Conservation (phyloP, 2,888 invertebrate species). For the Rhogogaster chlorosoma region DNA sequence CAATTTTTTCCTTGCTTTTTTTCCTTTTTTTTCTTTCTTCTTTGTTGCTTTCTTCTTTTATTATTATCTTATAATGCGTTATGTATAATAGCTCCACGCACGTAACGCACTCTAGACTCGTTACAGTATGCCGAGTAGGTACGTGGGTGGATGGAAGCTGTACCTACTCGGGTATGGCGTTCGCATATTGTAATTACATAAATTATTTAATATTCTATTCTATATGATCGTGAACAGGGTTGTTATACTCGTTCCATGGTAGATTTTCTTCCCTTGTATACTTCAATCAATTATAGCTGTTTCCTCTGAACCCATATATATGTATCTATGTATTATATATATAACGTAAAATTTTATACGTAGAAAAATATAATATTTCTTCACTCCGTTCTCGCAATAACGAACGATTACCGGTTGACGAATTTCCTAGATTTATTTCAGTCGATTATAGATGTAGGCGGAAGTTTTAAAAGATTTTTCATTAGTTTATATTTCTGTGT, state of each 20-base stretch:
- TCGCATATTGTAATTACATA: constrained; percentile 73
- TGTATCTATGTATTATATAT: neutral
- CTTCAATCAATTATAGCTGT: neutral
- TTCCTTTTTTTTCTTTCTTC: neutral
- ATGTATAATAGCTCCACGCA: constrained; percentile 73
- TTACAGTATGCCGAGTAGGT: constrained; percentile 56
- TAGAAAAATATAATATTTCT: neutral
- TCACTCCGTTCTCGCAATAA: neutral
- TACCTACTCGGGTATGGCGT: neutral
- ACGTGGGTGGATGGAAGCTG: constrained; percentile 70
- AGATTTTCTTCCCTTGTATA: neutral
- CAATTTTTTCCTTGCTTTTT: neutral
- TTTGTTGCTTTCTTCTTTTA: constrained; percentile 59
- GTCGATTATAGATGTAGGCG: constrained; percentile 5
- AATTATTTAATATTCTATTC: constrained; percentile 70
- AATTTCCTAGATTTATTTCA: neutral
- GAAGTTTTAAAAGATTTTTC: constrained; percentile 21
- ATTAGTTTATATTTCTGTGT: neutral
- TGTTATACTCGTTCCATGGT: neutral
- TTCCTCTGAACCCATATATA: neutral
- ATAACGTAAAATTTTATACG: neutral
- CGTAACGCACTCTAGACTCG: constrained; percentile 74
- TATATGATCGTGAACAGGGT: neutral
- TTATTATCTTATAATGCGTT: constrained; percentile 73
- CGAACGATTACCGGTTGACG: neutral